A percentile compares a stretch with the other conserved stretches of the same genome.
Conservation (phyloP, 2,797 vertebrate genomes). For the Bucorvus abyssinicus region DNA sequence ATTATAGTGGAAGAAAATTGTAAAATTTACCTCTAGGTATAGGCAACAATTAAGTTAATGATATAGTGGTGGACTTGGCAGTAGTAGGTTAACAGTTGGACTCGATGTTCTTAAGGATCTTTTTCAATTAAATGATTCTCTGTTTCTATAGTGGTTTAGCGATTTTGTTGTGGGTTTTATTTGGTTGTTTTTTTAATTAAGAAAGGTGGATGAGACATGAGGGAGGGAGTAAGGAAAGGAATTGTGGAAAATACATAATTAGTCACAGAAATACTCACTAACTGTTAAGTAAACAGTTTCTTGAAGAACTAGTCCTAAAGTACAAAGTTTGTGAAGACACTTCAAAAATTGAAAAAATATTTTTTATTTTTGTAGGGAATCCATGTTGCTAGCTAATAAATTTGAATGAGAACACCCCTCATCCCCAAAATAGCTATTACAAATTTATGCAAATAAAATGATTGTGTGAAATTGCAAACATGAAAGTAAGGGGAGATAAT, state of each 20-base stretch:
- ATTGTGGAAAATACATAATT: not conserved
- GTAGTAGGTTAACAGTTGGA: no score
- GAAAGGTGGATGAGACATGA: not conserved
- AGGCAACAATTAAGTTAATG: not conserved
- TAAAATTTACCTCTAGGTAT: not conserved
- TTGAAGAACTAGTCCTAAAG: not conserved
- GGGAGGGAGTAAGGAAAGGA: not conserved
- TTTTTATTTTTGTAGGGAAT: not conserved
- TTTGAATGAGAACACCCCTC: no score
- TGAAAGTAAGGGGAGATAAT: not conserved
- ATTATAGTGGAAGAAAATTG: not conserved
- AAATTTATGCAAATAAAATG: not conserved
- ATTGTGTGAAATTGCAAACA: not conserved
- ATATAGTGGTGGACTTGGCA: no score
- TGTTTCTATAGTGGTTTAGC: no score
- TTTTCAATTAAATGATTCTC: no score
- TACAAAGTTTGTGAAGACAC: not conserved
- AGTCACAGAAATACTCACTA: not conserved
- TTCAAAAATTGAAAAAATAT: not conserved
- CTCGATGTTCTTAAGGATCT: no score
- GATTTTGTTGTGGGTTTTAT: not conserved
- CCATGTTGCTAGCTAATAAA: not conserved
- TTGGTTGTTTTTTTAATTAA: not conserved
- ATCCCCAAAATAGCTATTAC: no score
- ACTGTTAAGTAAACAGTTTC: not conserved